A percentile compares a stretch with the other conserved stretches of the same genome.
These are phyloP conservation scores for Marcusenius ussheri DNA, from an alignment of 2,113 vertebrate species.

Conservation along the genomic window DNA sequence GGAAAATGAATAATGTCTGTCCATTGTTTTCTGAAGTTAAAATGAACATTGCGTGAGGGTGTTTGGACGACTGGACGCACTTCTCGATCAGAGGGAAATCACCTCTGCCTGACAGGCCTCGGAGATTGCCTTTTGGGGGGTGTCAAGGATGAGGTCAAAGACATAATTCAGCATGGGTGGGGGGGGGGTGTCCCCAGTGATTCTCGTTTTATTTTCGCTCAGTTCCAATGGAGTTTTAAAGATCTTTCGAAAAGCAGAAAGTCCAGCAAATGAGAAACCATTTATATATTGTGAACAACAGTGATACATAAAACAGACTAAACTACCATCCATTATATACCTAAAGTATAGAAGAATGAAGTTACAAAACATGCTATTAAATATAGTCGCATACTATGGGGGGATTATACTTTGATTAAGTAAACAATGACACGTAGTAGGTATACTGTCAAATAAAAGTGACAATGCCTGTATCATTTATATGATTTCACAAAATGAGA, in stretches of 20 bases:
- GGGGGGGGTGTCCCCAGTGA: not conserved
- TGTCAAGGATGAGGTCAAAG: not conserved
- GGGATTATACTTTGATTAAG: not conserved
- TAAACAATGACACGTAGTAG: not conserved
- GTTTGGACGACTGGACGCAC: not conserved
- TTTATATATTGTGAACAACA: not conserved
- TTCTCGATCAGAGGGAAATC: not conserved
- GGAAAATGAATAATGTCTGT: not conserved
- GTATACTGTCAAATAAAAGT: not conserved
- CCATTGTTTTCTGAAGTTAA: not conserved
- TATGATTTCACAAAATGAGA: not conserved
- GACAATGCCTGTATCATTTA: not conserved
- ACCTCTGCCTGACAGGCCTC: not conserved
- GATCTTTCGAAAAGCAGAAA: not conserved
- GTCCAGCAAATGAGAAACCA: not conserved
- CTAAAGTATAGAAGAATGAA: not conserved
- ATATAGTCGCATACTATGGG: not conserved
- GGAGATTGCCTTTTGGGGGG: slow-evolving; percentile 6
- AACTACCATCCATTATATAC: not conserved
- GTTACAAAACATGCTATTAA: not conserved
- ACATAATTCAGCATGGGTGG: not conserved
- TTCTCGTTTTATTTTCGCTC: not conserved
- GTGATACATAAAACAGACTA: not conserved
- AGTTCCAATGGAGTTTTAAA: not conserved
- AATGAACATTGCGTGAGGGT: not conserved